Evolutionary conservation across 2,888 invertebrate species (phyloP).

Genomic region (Leptinotarsa tumamoca): DNA sequence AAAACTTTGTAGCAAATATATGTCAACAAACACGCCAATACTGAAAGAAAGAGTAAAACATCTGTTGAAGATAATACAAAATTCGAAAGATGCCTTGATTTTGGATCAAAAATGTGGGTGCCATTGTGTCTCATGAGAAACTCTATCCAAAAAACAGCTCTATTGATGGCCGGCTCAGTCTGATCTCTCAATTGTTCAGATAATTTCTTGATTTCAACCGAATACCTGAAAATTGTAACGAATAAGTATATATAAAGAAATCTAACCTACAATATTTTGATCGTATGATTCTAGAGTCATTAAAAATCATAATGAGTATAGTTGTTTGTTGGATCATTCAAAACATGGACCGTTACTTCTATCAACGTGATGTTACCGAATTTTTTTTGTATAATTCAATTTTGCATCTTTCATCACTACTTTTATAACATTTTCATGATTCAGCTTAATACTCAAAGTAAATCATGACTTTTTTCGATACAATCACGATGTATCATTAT

Average conservation of each 20-base stretch:
- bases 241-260: background rate
- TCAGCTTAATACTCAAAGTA: too few relatives aligned
- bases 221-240: slow-evolving; percentile 38
- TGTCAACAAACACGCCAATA: background rate
- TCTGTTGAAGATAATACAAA: slow-evolving; percentile 36
- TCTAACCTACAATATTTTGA: too few relatives aligned
- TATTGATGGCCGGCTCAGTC: slow-evolving; percentile 43
- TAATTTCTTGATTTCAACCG: slow-evolving; percentile 38
- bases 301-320: too few relatives aligned
- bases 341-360: too few relatives aligned
- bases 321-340: too few relatives aligned
- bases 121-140: slow-evolving; percentile 47
- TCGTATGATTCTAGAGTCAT: too few relatives aligned
- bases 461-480: too few relatives aligned
- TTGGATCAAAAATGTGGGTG: slow-evolving; percentile 40
- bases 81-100: slow-evolving; percentile 36
- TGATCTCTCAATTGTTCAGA: slow-evolving; percentile 44
- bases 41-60: slow-evolving; percentile 34
- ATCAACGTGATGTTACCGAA: too few relatives aligned
- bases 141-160: slow-evolving; percentile 47
- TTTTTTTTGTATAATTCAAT: too few relatives aligned
- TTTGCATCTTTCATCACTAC: too few relatives aligned
- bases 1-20: background rate
- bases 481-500: too few relatives aligned
- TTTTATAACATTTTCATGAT: too few relatives aligned